Conservation (phyloP, 2,888 invertebrate species). For the Spatulosminthurus flaviceps region DNA sequence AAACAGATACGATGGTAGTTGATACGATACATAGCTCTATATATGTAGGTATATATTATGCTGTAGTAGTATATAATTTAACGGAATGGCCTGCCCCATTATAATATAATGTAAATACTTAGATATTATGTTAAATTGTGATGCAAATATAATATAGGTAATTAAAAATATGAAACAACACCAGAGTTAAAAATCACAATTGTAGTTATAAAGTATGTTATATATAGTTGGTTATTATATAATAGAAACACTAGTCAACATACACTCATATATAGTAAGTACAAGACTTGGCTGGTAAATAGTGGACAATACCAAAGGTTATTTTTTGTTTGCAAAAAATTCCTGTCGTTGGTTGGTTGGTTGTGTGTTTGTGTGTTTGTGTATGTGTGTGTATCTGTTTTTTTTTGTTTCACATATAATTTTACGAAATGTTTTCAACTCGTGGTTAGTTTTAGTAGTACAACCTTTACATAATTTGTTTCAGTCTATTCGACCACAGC, state of each 20-base stretch:
- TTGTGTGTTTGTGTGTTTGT: too few relatives aligned
- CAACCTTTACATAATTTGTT: not conserved
- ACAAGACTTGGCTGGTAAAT: conserved; percentile 20
- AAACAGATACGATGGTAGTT: too few relatives aligned
- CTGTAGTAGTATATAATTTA: too few relatives aligned
- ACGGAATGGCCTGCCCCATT: too few relatives aligned
- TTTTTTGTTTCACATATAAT: not conserved
- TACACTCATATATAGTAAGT: not conserved
- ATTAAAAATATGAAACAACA: conserved; percentile 11
- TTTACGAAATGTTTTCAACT: too few relatives aligned
- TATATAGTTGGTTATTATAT: not conserved
- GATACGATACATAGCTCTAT: too few relatives aligned
- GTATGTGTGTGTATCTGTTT: not conserved
- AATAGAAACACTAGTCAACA: not conserved
- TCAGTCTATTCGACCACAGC: conserved; percentile 53
- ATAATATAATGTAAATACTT: too few relatives aligned
- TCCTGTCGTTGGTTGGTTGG: not conserved
- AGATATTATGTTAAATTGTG: too few relatives aligned
- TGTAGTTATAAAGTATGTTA: not conserved
- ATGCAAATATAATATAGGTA: not conserved
- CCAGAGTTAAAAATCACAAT: conserved; percentile 15
- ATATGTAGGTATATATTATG: too few relatives aligned
- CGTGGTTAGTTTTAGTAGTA: not conserved
- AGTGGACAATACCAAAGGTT: not conserved
- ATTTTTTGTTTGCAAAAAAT: not conserved